These are phyloP conservation scores for Neoarius graeffei DNA, from an alignment of 2,113 vertebrate species.

Conservation along the genomic window DNA sequence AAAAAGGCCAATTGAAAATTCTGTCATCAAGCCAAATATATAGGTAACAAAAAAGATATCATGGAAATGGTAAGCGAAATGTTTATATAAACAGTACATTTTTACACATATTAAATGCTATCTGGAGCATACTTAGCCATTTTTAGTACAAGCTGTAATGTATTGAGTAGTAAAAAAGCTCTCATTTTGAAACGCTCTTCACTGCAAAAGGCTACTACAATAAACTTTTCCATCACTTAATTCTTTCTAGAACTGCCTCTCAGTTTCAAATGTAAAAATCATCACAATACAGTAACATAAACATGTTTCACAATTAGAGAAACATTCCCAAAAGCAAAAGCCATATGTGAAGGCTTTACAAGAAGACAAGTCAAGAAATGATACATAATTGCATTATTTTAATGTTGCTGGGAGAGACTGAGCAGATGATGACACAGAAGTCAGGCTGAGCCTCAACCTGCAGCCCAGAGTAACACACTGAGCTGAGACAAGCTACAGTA, in stretches of 20 bases:
- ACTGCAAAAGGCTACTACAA: background rate
- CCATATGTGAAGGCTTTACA: conserved; percentile 41
- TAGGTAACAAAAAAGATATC: background rate
- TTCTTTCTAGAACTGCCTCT: background rate
- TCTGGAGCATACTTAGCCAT: background rate
- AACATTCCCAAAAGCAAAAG: background rate
- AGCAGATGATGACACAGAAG: conserved; percentile 73
- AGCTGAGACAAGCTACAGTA: conserved; percentile 67
- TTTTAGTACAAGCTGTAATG: background rate
- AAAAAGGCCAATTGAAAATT: background rate
- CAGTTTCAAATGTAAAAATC: background rate
- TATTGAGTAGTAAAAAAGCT: conserved; percentile 11
- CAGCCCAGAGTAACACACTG: conserved; percentile 42
- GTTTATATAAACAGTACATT: background rate
- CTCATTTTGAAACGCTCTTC: background rate
- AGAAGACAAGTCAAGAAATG: conserved; percentile 56
- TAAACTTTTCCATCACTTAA: background rate
- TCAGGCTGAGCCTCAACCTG: conserved; percentile 62
- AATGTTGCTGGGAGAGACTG: conserved; percentile 69
- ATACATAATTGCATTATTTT: conserved; percentile 69
- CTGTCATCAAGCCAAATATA: conserved; percentile 1
- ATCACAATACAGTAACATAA: background rate
- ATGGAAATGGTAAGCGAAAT: conserved; percentile 1
- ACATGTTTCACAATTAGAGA: background rate
- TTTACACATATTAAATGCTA: conserved; percentile 15